Evolutionary conservation across 2,888 invertebrate species (phyloP).

Genomic region (Nymphalis urticae): DNA sequence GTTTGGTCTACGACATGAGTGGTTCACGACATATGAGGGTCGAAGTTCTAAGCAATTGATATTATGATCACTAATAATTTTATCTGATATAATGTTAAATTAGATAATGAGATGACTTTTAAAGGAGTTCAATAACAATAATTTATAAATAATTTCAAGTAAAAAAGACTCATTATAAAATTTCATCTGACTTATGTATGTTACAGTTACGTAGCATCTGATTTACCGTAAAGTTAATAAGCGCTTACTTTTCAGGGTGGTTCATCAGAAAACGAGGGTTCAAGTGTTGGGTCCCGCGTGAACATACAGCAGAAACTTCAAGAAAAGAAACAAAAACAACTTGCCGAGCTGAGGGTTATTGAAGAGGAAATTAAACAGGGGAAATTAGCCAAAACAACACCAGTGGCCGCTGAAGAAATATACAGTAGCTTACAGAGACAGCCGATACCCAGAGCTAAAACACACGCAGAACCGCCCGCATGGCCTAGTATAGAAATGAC

Average conservation of each 20-base stretch:
- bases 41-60: too few relatives aligned
- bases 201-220: too few relatives aligned
- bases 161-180: too few relatives aligned
- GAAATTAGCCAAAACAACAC: slow-evolving; percentile 83
- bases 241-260: slow-evolving; percentile 67
- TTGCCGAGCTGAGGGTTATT: slow-evolving; percentile 88
- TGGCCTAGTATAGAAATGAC: slow-evolving; percentile 76
- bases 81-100: too few relatives aligned
- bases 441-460: slow-evolving; percentile 87
- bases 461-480: slow-evolving; percentile 81
- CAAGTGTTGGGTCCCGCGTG: slow-evolving; percentile 87
- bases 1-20: not conserved
- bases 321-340: slow-evolving; percentile 93
- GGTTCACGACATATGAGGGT: too few relatives aligned
- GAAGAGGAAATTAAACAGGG: slow-evolving; percentile 94
- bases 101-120: too few relatives aligned
- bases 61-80: too few relatives aligned
- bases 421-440: slow-evolving; percentile 80
- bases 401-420: slow-evolving; percentile 79
- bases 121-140: too few relatives aligned
- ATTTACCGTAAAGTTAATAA: not conserved
- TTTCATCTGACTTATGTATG: too few relatives aligned
- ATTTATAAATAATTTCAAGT: too few relatives aligned
- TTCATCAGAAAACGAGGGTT: slow-evolving; percentile 88
- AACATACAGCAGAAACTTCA: slow-evolving; percentile 93